Evolutionary conservation across 2,888 invertebrate species (phyloP).

Genomic region (Andrena haemorrhoa): DNA sequence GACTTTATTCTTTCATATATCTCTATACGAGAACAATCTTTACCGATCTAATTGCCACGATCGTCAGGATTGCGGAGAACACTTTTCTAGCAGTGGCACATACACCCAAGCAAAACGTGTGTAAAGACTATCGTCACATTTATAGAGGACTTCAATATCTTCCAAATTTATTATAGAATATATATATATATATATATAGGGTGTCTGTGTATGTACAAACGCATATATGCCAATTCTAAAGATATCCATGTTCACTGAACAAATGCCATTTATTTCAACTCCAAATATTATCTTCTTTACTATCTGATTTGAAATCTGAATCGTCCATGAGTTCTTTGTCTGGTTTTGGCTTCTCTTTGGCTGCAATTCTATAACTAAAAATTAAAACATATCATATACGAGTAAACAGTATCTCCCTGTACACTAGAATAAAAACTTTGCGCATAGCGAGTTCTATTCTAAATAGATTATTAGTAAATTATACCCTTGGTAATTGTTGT

Average conservation of each 20-base stretch:
- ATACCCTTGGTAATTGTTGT: background rate
- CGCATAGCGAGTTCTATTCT: no score
- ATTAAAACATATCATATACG: background rate
- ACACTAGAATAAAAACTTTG: background rate
- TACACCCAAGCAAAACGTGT: no score
- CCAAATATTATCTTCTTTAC: background rate
- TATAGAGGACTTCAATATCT: background rate
- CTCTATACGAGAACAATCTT: background rate
- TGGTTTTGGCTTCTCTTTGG: background rate
- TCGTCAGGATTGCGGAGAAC: background rate
- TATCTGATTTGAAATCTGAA: background rate
- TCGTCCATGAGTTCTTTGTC: conserved; percentile 7
- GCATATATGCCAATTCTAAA: conserved; percentile 8
- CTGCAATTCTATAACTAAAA: background rate
- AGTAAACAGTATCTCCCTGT: background rate
- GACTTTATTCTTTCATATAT: background rate
- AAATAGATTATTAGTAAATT: background rate
- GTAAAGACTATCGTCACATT: background rate
- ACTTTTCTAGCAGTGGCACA: background rate
- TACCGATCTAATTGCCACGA: background rate
- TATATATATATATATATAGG: background rate
- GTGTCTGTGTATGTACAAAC: background rate
- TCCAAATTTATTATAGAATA: conserved; percentile 13
- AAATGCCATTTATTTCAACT: background rate
- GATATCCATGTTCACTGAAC: background rate